Evolutionary conservation across 2,888 invertebrate species (phyloP), one percentile per base, ranked within the genome.

Genomic region (Chrysotoxum bicinctum): DNA sequence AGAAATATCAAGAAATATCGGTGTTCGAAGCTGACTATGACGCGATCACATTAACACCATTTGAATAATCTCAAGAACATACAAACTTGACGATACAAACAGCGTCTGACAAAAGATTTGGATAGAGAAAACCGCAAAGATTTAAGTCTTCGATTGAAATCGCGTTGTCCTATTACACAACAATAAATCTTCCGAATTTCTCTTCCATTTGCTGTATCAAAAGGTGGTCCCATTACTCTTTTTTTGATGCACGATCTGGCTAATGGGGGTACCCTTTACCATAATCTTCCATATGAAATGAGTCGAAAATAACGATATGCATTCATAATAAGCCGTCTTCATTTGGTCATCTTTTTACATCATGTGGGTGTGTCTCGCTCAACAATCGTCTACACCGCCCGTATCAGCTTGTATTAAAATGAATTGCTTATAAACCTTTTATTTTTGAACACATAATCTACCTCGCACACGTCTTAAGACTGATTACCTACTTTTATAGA

Each of bases 321-420:
- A 40, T 60, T 60, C 60, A 60, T 60, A 35, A 37, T 23, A 40
- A 60, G 23, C 9, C 8, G 37, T 23, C 23, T 23, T 60, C 23
- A 58, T 56, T 56, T 37, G 58, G 60, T 58, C 58, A 58, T 58
- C 58, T 58, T 58, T 37, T 7, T 32, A 26, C 26, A 26, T 37
- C 12, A 58, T 19, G 58, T 60, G 60, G 60, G 60, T 60, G 60
- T 37, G 60, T 40, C 37, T 23, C 6, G 40, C 37, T 40, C 1
- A 8, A 43, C 43, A 16, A n/a, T 30, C 54, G 16, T 32, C 52
- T 9, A 16, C 30, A 16, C 16, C 43, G 8, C 16, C 43, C 5
- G 14, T 0, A 12, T 7, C 26, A 26, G 26, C 23, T 8, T n/a
- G 8, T 16, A 10, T 60, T 12, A 8, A 60, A 60, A 23, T 60